Conservation (phyloP, 2,888 invertebrate species). For the Rambutsinella grinnellia region DNA sequence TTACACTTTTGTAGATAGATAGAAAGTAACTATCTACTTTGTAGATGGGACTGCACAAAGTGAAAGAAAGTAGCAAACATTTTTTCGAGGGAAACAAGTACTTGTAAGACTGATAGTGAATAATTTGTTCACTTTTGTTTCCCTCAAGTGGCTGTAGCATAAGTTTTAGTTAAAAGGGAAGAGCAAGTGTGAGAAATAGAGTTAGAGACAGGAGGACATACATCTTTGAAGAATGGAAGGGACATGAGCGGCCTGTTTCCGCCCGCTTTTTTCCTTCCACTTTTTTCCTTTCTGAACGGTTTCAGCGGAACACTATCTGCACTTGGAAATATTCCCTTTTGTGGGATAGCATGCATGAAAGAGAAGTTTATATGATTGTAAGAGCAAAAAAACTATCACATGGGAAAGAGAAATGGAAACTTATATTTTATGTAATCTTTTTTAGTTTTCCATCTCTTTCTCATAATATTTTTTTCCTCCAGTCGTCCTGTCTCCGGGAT, state of each 20-base stretch:
- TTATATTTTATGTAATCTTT: no score
- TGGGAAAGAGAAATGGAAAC: no score
- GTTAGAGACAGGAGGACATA: conserved; percentile 27
- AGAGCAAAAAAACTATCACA: neutral
- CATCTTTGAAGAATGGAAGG: conserved; percentile 20
- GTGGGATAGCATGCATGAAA: neutral
- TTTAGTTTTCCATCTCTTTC: no score
- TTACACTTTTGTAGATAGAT: no score
- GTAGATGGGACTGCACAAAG: no score
- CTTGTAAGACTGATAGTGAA: neutral
- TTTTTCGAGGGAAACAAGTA: neutral
- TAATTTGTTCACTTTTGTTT: neutral
- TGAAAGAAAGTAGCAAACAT: conserved; percentile 1
- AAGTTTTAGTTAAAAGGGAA: neutral
- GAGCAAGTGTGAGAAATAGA: conserved; percentile 15
- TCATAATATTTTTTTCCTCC: no score
- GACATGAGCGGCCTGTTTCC: neutral
- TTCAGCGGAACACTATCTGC: no score
- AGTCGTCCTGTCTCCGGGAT: no score
- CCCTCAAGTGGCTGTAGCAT: neutral
- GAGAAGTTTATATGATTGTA: conserved; percentile 3
- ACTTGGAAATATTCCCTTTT: neutral
- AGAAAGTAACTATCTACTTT: no score
- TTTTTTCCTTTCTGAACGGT: neutral
- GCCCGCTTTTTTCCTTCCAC: neutral